A percentile compares a stretch with the other conserved stretches of the same genome.
Conservation (phyloP, 2,797 vertebrate species). For the Coilia nasus region DNA sequence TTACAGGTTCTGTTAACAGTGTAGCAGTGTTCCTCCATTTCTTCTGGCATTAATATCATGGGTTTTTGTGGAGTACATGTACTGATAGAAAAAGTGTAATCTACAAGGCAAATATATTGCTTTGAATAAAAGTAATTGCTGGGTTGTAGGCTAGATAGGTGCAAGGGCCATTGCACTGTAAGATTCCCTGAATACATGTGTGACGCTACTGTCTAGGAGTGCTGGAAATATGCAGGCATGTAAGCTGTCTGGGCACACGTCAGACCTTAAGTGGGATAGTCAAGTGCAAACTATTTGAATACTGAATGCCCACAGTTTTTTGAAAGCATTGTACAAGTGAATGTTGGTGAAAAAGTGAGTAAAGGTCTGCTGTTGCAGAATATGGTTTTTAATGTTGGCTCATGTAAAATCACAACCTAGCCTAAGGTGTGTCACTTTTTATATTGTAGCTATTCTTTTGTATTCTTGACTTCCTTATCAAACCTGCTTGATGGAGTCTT, state of each 20-base stretch:
- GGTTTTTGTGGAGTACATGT: not conserved
- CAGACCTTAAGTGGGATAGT: not conserved
- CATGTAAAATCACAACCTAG: not conserved
- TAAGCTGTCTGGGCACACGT: not conserved
- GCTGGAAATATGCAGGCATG: not conserved
- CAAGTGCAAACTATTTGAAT: not conserved
- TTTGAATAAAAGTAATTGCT: not conserved
- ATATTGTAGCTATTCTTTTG: not conserved
- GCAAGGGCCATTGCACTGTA: not conserved
- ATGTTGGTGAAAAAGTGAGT: not conserved
- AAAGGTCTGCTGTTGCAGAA: not conserved
- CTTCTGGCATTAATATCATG: not conserved
- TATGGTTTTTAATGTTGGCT: not conserved
- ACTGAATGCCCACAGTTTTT: not conserved
- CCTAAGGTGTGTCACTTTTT: not conserved
- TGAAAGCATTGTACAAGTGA: not conserved
- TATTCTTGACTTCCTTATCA: too few species aligned
- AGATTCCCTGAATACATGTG: not conserved
- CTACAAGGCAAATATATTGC: too few species aligned
- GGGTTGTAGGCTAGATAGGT: not conserved
- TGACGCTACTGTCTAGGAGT: not conserved
- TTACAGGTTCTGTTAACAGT: too few species aligned
- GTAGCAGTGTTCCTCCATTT: too few species aligned
- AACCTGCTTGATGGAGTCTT: too few species aligned
- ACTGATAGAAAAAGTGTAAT: not conserved